Conservation (phyloP, 2,888 invertebrate species). For the Azorinus chamasolen region DNA sequence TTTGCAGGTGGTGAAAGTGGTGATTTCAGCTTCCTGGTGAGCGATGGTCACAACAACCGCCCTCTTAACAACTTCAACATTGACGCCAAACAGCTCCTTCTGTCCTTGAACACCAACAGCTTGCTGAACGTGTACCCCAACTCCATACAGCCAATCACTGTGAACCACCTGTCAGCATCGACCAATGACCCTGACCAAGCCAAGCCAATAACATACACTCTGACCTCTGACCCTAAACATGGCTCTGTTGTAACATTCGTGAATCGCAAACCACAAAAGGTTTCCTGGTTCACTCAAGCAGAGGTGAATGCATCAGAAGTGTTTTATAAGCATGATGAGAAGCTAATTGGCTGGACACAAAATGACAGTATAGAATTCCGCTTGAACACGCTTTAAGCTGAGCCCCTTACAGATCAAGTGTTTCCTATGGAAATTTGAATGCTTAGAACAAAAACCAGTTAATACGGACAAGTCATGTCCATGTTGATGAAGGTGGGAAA, state of each 20-base stretch:
- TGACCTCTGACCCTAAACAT: constrained; percentile 72
- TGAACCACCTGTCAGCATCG: constrained; percentile 90
- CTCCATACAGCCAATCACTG: constrained; percentile 93
- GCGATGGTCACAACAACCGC: constrained; percentile 94
- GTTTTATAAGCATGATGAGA: constrained; percentile 88
- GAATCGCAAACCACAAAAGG: constrained; percentile 66
- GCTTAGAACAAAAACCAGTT: constrained; percentile 76
- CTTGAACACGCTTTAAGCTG: constrained; percentile 81
- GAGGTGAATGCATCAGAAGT: constrained; percentile 94
- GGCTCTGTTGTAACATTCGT: constrained; percentile 77
- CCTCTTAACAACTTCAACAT: constrained; percentile 92
- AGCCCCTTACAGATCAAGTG: constrained; percentile 67
- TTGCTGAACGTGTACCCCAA: constrained; percentile 95
- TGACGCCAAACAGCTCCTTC: constrained; percentile 90
- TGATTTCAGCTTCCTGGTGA: constrained; percentile 93
- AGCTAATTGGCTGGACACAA: constrained; percentile 72
- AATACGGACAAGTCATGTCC: constrained; percentile 62
- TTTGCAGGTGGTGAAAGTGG: constrained; percentile 91
- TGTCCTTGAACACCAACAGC: constrained; percentile 90
- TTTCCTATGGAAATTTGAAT: constrained; percentile 82
- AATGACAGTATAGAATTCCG: constrained; percentile 79
- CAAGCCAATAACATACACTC: constrained; percentile 79
- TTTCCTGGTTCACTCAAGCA: constrained; percentile 91
- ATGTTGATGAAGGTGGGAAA: constrained; percentile 78
- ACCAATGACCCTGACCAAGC: constrained; percentile 90